A percentile compares a stretch with the other conserved stretches of the same genome.
Evolutionary conservation across 1,140 invertebrate species (phyloP).

Genomic region (Drosophila ercepeae): DNA sequence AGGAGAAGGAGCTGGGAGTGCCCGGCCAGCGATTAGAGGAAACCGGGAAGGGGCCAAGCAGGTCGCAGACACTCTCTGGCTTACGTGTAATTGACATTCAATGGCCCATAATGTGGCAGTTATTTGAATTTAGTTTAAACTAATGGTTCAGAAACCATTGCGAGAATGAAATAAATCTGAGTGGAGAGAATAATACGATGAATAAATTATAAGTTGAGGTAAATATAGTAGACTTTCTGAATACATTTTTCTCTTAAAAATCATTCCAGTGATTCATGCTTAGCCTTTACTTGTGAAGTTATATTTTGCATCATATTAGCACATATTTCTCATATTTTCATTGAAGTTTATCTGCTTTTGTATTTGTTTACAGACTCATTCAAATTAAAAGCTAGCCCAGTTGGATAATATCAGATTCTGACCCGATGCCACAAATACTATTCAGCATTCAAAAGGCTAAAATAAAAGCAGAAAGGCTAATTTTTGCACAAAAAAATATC

Average conservation of each 20-base stretch:
- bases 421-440: constrained; percentile 22
- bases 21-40: constrained; percentile 15
- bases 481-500: constrained; percentile 31
- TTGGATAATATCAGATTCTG: constrained; percentile 19
- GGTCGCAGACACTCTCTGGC: constrained; percentile 13
- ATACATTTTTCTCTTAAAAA: no score
- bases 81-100: constrained; percentile 69
- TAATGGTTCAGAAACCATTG: constrained; percentile 49
- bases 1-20: constrained; percentile 37
- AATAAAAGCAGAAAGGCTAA: constrained; percentile 42
- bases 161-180: background rate
- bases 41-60: background rate
- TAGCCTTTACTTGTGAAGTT: background rate
- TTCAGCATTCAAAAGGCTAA: constrained; percentile 22
- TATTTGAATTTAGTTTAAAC: constrained; percentile 62
- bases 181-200: background rate
- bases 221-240: background rate
- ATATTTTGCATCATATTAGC: background rate
- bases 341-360: background rate
- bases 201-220: constrained; percentile 7
- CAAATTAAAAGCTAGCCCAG: background rate
- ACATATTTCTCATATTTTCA: background rate
- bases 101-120: constrained; percentile 68
- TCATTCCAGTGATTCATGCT: background rate
- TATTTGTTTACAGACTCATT: background rate